These are phyloP conservation scores for Zenarchopterus dispar DNA, from an alignment of 2,797 vertebrate genomes.

Conservation along the genomic window DNA sequence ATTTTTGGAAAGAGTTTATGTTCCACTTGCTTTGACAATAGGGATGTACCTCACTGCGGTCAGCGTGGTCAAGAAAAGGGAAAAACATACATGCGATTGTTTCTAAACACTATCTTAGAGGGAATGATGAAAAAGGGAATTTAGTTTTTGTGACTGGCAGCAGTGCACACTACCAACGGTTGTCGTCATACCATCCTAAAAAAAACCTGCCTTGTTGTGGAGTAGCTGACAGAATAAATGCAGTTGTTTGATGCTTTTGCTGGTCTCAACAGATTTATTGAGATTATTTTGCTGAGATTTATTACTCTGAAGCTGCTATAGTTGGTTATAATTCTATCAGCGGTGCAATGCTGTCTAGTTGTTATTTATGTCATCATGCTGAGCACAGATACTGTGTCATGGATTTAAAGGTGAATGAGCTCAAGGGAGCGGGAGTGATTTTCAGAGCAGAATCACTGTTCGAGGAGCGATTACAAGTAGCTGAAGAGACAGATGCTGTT, in stretches of 20 bases:
- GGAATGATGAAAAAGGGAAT: conserved; percentile 32
- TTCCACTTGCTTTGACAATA: conserved; percentile 52
- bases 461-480: not conserved
- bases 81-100: conserved; percentile 15
- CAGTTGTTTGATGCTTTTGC: conserved; percentile 19
- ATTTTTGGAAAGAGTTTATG: conserved; percentile 46
- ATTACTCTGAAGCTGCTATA: conserved; percentile 46
- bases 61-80: conserved; percentile 37
- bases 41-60: conserved; percentile 54
- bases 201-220: too few species aligned
- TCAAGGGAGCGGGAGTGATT: not conserved
- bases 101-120: conserved; percentile 5
- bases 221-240: not conserved
- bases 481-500: conserved; percentile 11
- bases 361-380: conserved; percentile 14
- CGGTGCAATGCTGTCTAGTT: conserved; percentile 12
- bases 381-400: too few species aligned
- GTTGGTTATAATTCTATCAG: conserved; percentile 21
- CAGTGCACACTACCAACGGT: too few species aligned
- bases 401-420: not conserved
- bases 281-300: conserved; percentile 53
- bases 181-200: too few species aligned
- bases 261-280: conserved; percentile 30
- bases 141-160: conserved; percentile 19
- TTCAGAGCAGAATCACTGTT: conserved; percentile 26